phyloP scores from a whole-genome alignment of 53 echinoderm and acorn worm genomes.

The Holothuria scabra region DNA sequence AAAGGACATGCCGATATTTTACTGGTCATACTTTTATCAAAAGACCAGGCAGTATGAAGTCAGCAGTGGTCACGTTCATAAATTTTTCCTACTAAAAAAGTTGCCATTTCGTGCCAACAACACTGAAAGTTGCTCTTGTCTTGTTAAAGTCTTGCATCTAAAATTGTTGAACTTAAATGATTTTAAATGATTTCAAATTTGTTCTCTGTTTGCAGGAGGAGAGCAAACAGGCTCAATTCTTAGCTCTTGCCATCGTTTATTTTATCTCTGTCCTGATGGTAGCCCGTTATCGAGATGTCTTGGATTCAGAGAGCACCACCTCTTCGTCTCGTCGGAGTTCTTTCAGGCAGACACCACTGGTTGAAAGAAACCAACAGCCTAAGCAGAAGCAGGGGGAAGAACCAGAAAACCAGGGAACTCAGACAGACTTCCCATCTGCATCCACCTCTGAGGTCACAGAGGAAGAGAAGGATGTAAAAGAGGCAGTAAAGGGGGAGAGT shows the following conservation, averaged over 20 bases:
- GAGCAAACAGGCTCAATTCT: conserved; percentile 99
- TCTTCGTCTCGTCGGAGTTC: conserved; percentile 84
- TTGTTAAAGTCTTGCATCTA: background rate
- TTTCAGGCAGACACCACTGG: conserved; percentile 61
- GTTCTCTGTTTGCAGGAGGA: conserved; percentile 78
- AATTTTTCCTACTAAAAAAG: too few species aligned
- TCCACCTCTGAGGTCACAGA: conserved; percentile 55
- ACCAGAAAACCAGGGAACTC: conserved; percentile 42
- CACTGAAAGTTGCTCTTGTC: too few species aligned
- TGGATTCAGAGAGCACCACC: conserved; percentile 86
- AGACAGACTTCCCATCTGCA: conserved; percentile 43
- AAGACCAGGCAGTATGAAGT: too few species aligned
- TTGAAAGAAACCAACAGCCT: conserved; percentile 53
- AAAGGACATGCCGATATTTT: too few species aligned
- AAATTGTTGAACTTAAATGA: background rate
- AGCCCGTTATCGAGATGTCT: conserved; percentile 95
- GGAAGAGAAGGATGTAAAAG: conserved; percentile 59
- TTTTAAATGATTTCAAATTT: background rate
- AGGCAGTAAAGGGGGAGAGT: conserved; percentile 44
- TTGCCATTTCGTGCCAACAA: too few species aligned
- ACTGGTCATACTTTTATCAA: too few species aligned
- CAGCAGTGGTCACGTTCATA: too few species aligned
- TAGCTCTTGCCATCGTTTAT: conserved; percentile 96
- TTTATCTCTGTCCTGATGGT: conserved; percentile 99
- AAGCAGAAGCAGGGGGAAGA: conserved; percentile 42